phyloP scores from a whole-genome alignment of 2,888 invertebrate genomes.

The Ashinkailepas kermadecensis region DNA sequence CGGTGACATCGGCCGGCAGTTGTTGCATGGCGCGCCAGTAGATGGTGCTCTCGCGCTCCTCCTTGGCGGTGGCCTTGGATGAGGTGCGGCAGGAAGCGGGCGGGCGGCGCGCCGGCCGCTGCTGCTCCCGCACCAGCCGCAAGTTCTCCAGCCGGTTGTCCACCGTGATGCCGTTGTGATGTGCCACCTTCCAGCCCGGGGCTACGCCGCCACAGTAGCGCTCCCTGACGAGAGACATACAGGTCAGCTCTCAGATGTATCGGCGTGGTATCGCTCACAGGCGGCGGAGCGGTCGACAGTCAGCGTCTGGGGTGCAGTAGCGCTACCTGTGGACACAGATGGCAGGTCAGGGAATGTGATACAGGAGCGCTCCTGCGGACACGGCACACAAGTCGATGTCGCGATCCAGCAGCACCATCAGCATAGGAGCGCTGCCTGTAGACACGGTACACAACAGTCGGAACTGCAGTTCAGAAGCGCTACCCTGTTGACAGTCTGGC shows the following conservation, averaged over 20 bases:
- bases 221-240: slow-evolving; percentile 43
- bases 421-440: too few relatives aligned
- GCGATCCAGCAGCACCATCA: too few relatives aligned
- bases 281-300: too few relatives aligned
- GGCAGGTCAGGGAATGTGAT: too few relatives aligned
- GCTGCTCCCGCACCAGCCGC: slow-evolving; percentile 39
- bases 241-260: too few relatives aligned
- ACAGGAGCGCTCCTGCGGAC: too few relatives aligned
- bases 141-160: slow-evolving; percentile 49
- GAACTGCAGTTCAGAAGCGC: too few relatives aligned
- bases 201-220: slow-evolving; percentile 47
- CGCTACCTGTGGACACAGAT: slow-evolving; percentile 42
- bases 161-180: slow-evolving; percentile 47
- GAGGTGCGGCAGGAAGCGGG: neutral
- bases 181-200: slow-evolving; percentile 45
- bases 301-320: too few relatives aligned
- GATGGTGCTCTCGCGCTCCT: slow-evolving; percentile 37
- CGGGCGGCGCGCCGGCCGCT: slow-evolving; percentile 24
- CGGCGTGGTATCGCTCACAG: too few relatives aligned
- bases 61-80: neutral
- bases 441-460: too few relatives aligned
- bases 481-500: too few relatives aligned
- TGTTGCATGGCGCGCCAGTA: slow-evolving; percentile 49
- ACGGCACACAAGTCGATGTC: too few relatives aligned
- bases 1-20: slow-evolving; percentile 42